Base-by-base conservation (phyloP, 2,113 vertebrate species). In the Sciurus niger region DNA sequence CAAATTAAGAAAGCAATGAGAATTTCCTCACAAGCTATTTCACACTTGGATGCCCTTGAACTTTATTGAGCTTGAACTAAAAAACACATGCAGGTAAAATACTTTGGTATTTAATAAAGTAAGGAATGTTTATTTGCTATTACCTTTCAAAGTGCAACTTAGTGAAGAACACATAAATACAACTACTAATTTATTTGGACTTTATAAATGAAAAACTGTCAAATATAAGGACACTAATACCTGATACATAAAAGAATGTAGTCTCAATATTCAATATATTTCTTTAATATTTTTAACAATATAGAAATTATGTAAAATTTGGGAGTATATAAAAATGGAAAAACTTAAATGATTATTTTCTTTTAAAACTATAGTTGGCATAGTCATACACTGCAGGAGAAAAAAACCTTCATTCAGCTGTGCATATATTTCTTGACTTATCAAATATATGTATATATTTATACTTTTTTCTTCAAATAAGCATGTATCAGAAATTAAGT, bases 1-100 rank as follows among this genome's bases (percentile, higher is more conserved):
- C 97, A 98, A 98, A 98, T 98, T 98, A 98, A 98, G 96, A 98
- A 94, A 96, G 78, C 63, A 97, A 98, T 97, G 96, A 95, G 96
- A 98, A 98, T 98, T 98, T 98, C 70, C 90, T 91, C 0, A 3
- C 83, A 98, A 96, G 95, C 83, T 98, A 98, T 98, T 98, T 98
- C 98, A 98, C 98, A 98, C 92, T 98, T 97, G 97, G 97, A 98
- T 98, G 97, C 97, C 82, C 98, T 98, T 98, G 98, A 99, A 98
- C 98, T 98, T 99, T 98, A 98, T 96, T 91, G 79, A 98, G 95
- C 96, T 70, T 97, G 67, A 93, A 89, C 94, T 98, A 95, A 98
- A 98, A 98, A 98, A 95, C 84, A 98, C 34, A 74, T 95, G 72
- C 84, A 68, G 32, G 89, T 97, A 96, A 98, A 98, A 97, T 95